These are phyloP conservation scores for Astropecten irregularis DNA, from an alignment of 53 echinoderm and acorn worm genomes.

Conservation along the genomic window DNA sequence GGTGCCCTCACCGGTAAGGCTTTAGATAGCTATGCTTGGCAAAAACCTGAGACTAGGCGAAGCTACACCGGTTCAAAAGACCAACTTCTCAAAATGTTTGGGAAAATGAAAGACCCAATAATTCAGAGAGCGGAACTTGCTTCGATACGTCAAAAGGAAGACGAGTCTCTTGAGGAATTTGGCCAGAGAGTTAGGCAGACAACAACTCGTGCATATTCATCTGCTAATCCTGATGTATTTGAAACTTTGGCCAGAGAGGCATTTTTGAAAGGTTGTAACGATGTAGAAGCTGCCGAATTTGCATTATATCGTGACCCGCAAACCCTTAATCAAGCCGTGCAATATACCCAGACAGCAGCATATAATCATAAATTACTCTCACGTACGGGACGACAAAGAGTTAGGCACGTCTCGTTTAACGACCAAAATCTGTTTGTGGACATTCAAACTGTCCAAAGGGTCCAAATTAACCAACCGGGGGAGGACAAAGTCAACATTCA, in stretches of 20 bases:
- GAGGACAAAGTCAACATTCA: too few species aligned
- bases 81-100: not conserved
- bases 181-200: not conserved
- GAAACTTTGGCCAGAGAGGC: not conserved
- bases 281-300: not conserved
- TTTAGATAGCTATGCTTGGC: not conserved
- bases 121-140: not conserved
- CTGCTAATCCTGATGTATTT: not conserved
- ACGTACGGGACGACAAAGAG: not conserved
- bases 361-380: not conserved
- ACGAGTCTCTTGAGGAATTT: not conserved
- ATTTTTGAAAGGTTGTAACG: slow-evolving; percentile 4
- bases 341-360: not conserved
- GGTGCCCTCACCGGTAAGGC: not conserved
- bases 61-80: not conserved
- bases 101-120: not conserved
- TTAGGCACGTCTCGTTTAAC: not conserved
- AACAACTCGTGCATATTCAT: not conserved
- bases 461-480: too few species aligned
- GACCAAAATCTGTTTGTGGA: not conserved
- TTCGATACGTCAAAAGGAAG: not conserved
- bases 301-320: not conserved
- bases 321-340: not conserved
- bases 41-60: not conserved
- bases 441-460: not conserved